Base-by-base conservation (phyloP, 2,888 invertebrate genomes). In the Lycaena phlaeas region DNA sequence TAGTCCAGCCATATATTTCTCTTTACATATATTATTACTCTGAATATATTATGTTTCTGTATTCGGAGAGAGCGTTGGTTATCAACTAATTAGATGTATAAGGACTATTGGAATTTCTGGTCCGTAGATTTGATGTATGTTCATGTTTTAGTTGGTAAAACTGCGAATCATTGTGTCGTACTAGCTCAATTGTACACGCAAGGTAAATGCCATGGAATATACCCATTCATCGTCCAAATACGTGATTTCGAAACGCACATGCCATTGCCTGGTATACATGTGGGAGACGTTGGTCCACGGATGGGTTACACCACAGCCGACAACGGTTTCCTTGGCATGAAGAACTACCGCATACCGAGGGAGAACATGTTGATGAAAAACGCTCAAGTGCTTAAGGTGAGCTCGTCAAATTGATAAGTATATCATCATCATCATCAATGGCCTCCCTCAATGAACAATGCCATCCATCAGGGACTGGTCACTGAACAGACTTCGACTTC, bases 241-340 rank as follows among this genome's bases (percentile, higher is more conserved):
- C 86, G 96, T 48, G 91, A 94, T 59, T 87, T 91, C 61, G 89
- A 94, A 14, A 93, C 93, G 1, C 94, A 96, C 60, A 74, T 87
- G 61, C 93, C 95, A 0, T 52, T 96, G 59, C 88, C 89, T 10
- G 95, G 94, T 64, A 90, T 96, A 36, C 91, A 90, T 62, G 87
- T 96, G 44, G 96, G 96, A 1, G 96, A 96, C 73, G 95, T 96
- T 52, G 96, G 96, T 1, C 89, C 92, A 2, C 96, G 96, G 67
- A 79, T 96, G 39, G 95, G 94, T 10, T 93, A 94, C 88, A 92
- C 92, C 57, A 87, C 88, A 0, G 90, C 90, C 4, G 96, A 97
- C 62, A 96, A 97, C 70, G 96, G 96, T 0, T 97, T 91, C 66
- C 78, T 96, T 40, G 92, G 92, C 0, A 90, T 97, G 46, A 87